Base-by-base conservation (phyloP, 2,888 invertebrate species). In the Adela reaumurella region DNA sequence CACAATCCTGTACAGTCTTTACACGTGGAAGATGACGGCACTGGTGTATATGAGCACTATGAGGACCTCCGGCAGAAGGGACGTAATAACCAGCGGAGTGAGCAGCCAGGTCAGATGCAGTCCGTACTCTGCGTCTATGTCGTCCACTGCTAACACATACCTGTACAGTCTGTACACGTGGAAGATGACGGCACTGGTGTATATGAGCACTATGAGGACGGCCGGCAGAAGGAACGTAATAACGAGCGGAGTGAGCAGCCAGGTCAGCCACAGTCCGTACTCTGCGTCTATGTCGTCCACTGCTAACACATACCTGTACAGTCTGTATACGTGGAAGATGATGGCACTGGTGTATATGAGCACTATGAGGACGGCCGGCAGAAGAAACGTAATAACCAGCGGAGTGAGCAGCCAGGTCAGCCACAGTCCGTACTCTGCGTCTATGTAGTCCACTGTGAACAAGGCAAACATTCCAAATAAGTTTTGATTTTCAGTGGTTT, bases 301-400 rank as follows among this genome's bases (percentile, higher is more conserved):
- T 91, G 78, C n/a, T n/a, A n/a, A n/a, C n/a, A n/a, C 89, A 67
- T 90, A 86, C 92, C 91, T 88, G 73, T 96, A 91, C 52, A 91
- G 81, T 69, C 90, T 89, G 70, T 92, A 94, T 55, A 96, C 83
- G 65, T 92, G 92, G 55, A 94, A 83, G 63, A 94, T 89, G 61
- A 94, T 81, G 53, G 88, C 88, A 62, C 89, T 90, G 56, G 88
- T 70, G 69, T 94, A 94, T 52, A 94, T 83, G 49, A 94, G 82
- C n/a, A 90, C 59, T 45, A 88, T 86, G 63, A 94, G 91, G 52
- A 93, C 81, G 45, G 87, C 74, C 1, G 94, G 94, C 60, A 94
- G 81, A 46, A 94, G 80, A 78, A 96, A 94, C 56, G 94, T 92
- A 55, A 92, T 84, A 57, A 92, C 77, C 50, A 94, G 79, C 2